Evolutionary conservation across 2,888 invertebrate genomes (phyloP).

Genomic region (Limnephilus auricula): DNA sequence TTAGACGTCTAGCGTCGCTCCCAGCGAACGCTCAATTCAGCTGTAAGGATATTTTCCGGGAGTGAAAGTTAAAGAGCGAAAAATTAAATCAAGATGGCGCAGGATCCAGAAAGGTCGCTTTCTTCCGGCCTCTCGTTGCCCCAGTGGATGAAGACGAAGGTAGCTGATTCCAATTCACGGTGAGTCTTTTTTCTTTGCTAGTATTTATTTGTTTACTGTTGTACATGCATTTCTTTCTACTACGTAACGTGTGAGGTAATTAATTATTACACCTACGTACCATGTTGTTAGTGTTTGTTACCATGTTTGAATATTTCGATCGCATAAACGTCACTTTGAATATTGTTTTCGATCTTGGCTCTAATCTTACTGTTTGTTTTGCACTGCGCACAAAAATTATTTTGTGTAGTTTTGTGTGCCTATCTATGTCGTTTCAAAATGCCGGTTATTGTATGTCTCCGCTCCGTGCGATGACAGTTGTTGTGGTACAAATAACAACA

Average conservation of each 20-base stretch:
- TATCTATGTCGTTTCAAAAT: neutral
- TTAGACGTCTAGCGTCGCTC: neutral
- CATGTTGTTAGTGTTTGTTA: neutral
- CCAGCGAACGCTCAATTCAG: slow-evolving; percentile 5
- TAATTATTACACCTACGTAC: neutral
- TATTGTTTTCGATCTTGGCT: neutral
- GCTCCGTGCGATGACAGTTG: neutral
- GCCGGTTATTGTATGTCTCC: neutral
- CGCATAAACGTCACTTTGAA: neutral
- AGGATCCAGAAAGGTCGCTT: slow-evolving; percentile 77
- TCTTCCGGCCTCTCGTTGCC: slow-evolving; percentile 81
- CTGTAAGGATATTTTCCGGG: neutral
- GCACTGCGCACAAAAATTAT: neutral
- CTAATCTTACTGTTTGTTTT: neutral
- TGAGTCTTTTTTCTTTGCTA: slow-evolving; percentile 68
- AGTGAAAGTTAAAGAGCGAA: neutral
- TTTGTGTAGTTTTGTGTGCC: neutral
- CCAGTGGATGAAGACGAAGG: slow-evolving; percentile 86
- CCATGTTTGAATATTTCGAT: neutral
- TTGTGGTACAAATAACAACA: neutral
- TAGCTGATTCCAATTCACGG: slow-evolving; percentile 75
- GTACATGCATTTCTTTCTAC: neutral
- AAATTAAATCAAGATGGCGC: slow-evolving; percentile 46
- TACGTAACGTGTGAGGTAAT: neutral
- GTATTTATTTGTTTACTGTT: slow-evolving; percentile 27